Evolutionary conservation across 1,140 invertebrate genomes (phyloP), one percentile per base, ranked within the genome.

Genomic region (Protaetia brevitarsis): DNA sequence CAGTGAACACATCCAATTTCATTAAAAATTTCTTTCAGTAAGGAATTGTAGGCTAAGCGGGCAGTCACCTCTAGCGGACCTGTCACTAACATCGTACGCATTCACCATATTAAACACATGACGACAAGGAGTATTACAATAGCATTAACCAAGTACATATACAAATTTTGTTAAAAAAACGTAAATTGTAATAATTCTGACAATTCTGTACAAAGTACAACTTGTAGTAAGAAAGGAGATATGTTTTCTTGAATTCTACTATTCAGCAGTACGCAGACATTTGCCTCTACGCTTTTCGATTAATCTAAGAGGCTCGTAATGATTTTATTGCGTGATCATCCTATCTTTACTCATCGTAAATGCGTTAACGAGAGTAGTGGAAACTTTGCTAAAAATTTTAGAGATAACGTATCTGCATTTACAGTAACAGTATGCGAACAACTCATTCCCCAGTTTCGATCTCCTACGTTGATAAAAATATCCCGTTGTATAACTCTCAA

Each of bases 1-100:
- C n/a, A 51, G 26, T 51, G 41, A 51, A 51, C 19, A 51, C 19
- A 51, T 51, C 19, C 41, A 51, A 51, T 19, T 51, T 8, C 41
- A 19, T 51, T 51, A 51, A 51, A 51, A 51, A 51, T 51, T 51
- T 51, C 41, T 23, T 51, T 23, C 41, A 51, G 16, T 51, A 3
- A 51, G 41, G 26, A 51, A 51, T 51, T 51, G 41, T 51, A 51
- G 41, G 41, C 41, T 51, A 51, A 51, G 41, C 41, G 41, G 41
- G 13, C 41, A 51, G 16, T 51, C 41, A 51, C 41, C 41, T 51
- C 41, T 51, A 51, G 41, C 41, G 41, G 41, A 51, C 41, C 41
- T 51, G 41, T 51, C 41, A 51, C 41, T 51, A 51, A 19, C 41
- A 51, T 51, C 41, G 41, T 51, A 51, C 41, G 41, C 41, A 51